A percentile compares a stretch with the other conserved stretches of the same genome.
phyloP scores from a whole-genome alignment of 2,888 invertebrate species.

The Chaetoderma sp. region DNA sequence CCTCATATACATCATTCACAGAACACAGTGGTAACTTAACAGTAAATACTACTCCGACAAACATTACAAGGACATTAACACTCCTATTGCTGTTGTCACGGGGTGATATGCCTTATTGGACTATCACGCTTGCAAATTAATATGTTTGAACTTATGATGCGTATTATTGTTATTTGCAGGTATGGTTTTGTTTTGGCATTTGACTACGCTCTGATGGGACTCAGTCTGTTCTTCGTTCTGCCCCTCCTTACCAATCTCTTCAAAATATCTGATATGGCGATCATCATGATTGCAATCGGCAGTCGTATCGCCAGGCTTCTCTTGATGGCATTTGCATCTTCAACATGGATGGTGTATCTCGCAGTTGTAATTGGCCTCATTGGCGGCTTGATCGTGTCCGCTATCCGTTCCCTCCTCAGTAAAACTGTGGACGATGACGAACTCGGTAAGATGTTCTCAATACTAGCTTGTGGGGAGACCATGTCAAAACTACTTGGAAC shows the following conservation, averaged over 20 bases:
- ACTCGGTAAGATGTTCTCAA: conserved; percentile 64
- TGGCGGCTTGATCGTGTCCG: conserved; percentile 61
- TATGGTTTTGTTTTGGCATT: conserved; percentile 66
- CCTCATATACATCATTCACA: too few species aligned
- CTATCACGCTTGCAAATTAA: too few species aligned
- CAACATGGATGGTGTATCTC: conserved; percentile 61
- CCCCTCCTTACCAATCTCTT: conserved; percentile 58
- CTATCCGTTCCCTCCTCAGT: conserved; percentile 62
- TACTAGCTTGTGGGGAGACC: conserved; percentile 64
- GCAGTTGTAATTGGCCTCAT: conserved; percentile 60
- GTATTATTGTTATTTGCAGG: too few species aligned
- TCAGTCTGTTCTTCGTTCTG: conserved; percentile 60
- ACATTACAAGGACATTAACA: too few species aligned
- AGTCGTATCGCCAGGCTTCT: conserved; percentile 55
- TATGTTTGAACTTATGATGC: too few species aligned
- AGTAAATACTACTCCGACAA: too few species aligned
- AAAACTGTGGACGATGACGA: conserved; percentile 63
- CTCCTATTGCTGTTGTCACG: too few species aligned
- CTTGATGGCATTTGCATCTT: conserved; percentile 56
- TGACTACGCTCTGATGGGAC: conserved; percentile 66
- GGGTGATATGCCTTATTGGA: too few species aligned
- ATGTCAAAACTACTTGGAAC: conserved; percentile 61
- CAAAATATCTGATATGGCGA: conserved; percentile 54
- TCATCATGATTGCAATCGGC: conserved; percentile 57
- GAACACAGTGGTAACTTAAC: too few species aligned